Conservation (phyloP, 2,888 invertebrate species). For the Oasisia sp. region DNA sequence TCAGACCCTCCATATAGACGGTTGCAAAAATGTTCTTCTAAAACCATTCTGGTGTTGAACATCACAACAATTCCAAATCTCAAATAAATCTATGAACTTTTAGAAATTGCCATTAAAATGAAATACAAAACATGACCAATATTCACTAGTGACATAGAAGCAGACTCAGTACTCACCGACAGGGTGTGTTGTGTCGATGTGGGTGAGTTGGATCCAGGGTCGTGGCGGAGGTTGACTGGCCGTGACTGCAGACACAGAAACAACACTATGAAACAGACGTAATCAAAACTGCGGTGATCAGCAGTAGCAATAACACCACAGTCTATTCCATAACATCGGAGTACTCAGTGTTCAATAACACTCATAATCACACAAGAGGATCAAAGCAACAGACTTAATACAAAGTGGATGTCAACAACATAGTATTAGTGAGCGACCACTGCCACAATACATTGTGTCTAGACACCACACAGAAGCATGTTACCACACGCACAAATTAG, state of each 20-base stretch:
- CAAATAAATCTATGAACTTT: too few relatives aligned
- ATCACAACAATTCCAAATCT: too few relatives aligned
- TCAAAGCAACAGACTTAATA: neutral
- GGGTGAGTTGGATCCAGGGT: conserved; percentile 92
- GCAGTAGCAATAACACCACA: neutral
- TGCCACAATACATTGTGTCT: too few relatives aligned
- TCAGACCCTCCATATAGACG: too few relatives aligned
- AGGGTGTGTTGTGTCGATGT: conserved; percentile 88
- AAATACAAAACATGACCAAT: neutral
- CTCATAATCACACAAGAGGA: neutral
- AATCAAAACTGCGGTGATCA: neutral
- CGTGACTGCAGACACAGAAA: conserved; percentile 77
- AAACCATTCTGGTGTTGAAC: too few relatives aligned
- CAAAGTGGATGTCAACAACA: neutral
- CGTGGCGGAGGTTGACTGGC: conserved; percentile 90
- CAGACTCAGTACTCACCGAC: conserved; percentile 79
- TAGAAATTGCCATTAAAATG: too few relatives aligned
- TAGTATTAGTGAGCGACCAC: neutral
- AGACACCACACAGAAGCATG: too few relatives aligned
- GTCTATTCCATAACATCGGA: too few relatives aligned
- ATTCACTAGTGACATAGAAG: neutral
- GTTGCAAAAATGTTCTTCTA: too few relatives aligned
- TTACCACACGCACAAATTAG: too few relatives aligned
- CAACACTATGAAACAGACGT: neutral
- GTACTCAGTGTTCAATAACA: neutral